Evolutionary conservation across 2,888 invertebrate species (phyloP), one percentile per base, ranked within the genome.

Genomic region (Clivina fossor): DNA sequence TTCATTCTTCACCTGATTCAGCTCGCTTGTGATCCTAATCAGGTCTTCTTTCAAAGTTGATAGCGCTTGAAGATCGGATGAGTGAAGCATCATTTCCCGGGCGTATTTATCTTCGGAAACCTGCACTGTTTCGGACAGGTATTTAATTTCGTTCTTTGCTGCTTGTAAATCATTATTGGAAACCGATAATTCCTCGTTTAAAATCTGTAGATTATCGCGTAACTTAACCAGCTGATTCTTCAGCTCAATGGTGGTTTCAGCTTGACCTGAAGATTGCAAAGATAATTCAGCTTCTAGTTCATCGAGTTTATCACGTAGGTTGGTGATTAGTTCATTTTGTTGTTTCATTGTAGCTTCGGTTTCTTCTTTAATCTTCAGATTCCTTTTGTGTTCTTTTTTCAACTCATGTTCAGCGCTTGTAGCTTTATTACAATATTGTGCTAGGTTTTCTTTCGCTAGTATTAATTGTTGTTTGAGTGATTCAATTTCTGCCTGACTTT

Each of bases 381-480:
- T 82, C 62, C 81, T 78, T 54, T 77, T 76, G 48, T 80, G 79
- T 2, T 86, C 72, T 56, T 80, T 77, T 70, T 84, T 83, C 41
- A 90, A 75, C 74, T 90, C 89, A 55, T 82, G 83, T 72, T 94
- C 93, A 13, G 92, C 82, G 59, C 83, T 82, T 69, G 90, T 87
- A 0, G 93, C 86, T 63, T 95, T 86, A 63, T 86, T 85, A 68
- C 86, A 87, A 73, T 92, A 93, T 69, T 95, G 92, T 63, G 88
- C 86, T 8, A 86, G 82, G 65, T 91, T 90, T 65, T 88, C 85
- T 63, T 85, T 85, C 1, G 87, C 79, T 30, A 84, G 80, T 63
- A 80, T 80, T 44, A 94, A 71, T 72, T 93, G 90, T 64, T 85
- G 83, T 62, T 80, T 79, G 1, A 92, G 72, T 0, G 84, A 81